Conservation (phyloP, 2,113 vertebrate genomes). For the Cyphomyrus discorhynchus region DNA sequence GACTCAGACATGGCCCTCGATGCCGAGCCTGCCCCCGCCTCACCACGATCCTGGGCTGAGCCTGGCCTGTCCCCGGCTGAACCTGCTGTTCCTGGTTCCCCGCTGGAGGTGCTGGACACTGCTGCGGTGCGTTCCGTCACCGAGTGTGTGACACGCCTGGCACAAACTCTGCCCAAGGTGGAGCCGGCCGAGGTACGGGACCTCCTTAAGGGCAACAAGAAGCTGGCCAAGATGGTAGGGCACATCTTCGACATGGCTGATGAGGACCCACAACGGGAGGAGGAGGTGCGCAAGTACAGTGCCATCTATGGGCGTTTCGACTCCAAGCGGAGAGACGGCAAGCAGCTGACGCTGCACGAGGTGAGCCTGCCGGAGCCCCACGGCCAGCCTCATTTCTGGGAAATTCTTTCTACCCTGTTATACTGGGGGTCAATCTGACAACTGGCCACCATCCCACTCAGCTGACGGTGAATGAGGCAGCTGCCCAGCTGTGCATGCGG, state of each 20-base stretch:
- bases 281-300: conserved; percentile 95
- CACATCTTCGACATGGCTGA: conserved; percentile 94
- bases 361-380: conserved; percentile 43
- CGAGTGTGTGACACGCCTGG: conserved; percentile 88
- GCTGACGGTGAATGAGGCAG: conserved; percentile 82
- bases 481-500: conserved; percentile 78
- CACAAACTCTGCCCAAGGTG: conserved; percentile 71
- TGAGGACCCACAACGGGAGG: conserved; percentile 81
- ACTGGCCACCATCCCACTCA: conserved; percentile 26
- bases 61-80: conserved; percentile 83
- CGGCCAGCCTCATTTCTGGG: not conserved
- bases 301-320: conserved; percentile 97
- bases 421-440: not conserved
- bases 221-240: conserved; percentile 91
- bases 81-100: conserved; percentile 80
- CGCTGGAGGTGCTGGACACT: conserved; percentile 79
- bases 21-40: not conserved
- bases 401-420: not conserved
- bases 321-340: conserved; percentile 93
- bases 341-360: conserved; percentile 94
- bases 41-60: conserved; percentile 74
- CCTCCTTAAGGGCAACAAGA: conserved; percentile 88
- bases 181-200: conserved; percentile 76
- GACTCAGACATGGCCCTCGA: not conserved
- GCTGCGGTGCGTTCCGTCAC: conserved; percentile 82